Evolutionary conservation across 2,797 vertebrate species (phyloP), one percentile per base, ranked within the genome.

Genomic region (Sphenodon punctatus): DNA sequence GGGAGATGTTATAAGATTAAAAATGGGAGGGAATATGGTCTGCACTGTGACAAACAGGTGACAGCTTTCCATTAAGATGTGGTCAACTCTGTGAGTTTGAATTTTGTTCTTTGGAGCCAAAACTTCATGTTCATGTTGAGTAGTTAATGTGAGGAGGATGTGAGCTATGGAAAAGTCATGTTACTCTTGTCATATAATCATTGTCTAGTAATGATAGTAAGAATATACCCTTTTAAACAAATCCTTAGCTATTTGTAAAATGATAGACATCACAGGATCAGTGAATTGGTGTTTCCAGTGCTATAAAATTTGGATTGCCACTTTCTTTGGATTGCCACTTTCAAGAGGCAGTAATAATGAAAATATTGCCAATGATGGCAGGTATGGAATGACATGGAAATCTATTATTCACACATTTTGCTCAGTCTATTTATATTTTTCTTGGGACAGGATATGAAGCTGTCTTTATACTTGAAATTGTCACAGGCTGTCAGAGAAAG

Each of bases 401-500:
- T 8, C 58, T 49, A 36, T 77, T 82, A 82, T 7, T 8, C 51
- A 56, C 39, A 67, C 27, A n/a, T 80, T 71, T 76, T 71, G 4
- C 60, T 78, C 36, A 58, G 73, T 48, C 27, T 68, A 17, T 61
- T 74, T 19, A 45, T 66, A 64, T 0, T 39, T 25, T 48, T 30
- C 79, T 42, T 2, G 64, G 75, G 27, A 64, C 27, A 0, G 1
- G 39, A 56, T 87, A 34, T 63, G 15, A 79, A 38, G 20, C 27
- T 70, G 14, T 34, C 46, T 48, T 87, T 76, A 51, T 82, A 88
- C 68, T 46, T 64, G 75, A 76, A 76, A 87, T 87, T 76, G 67
- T 56, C 72, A 71, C 46, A 86, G 27, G 46, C 51, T 71, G 25
- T 14, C 5, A 78, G 86, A 80, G 39, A 77, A 88, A 59, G 45